Evolutionary conservation across 2,797 vertebrate genomes (phyloP), one percentile per base, ranked within the genome.

Genomic region (Artibeus jamaicensis): DNA sequence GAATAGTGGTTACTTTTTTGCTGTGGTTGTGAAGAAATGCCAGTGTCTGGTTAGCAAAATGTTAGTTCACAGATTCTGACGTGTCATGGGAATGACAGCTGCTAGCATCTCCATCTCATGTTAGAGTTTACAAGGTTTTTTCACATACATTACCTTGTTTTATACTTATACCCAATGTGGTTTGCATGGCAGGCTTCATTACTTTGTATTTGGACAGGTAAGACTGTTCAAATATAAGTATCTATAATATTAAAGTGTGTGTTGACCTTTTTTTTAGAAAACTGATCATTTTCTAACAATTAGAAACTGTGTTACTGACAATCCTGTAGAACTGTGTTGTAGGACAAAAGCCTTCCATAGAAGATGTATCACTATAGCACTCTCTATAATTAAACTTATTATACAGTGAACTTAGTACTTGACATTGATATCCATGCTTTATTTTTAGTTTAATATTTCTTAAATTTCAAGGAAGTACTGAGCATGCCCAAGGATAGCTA

Each of bases 381-480:
- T 85, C 92, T 21, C 19, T 53, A 11, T 93, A 82, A 87, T 29
- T 86, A n/a, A 83, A 11, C 3, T 74, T 94, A 57, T 44, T 91
- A n/a, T 53, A 81, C 92, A 32, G 29, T 81, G n/a, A 85, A 78
- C n/a, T 46, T 89, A 77, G 48, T 89, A 62, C 37, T 55, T 87
- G 67, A 42, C 14, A 9, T 73, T 74, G 46, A 78, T 71, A 50
- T 34, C 46, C 9, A 59, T 85, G 9, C 79, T 68, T 88, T 85
- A 57, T 44, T 55, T 93, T 86, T 94, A 77, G 44, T 70, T 91
- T 11, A 55, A 1, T 86, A 29, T 89, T 92, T 94, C 82, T 86
- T 92, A 77, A 83, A 92, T 86, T 86, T 78, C 68, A 94, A 48
- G 68, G 37, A 92, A 82, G 32, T 77, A 86, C 3, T 95, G 29